Conservation (phyloP, 2,113 vertebrate species). For the Picathartes gymnocephalus region DNA sequence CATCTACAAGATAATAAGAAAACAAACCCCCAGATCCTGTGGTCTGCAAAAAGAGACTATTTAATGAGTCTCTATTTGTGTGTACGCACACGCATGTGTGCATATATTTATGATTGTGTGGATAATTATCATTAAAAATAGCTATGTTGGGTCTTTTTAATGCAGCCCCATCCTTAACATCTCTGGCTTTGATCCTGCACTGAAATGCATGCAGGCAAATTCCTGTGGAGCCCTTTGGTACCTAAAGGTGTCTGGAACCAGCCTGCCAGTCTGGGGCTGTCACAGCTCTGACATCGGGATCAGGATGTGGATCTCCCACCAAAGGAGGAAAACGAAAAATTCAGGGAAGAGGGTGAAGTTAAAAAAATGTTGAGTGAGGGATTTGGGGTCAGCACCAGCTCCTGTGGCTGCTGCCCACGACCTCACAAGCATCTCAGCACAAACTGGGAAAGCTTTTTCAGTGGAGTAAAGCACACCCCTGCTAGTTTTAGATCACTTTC, state of each 20-base stretch:
- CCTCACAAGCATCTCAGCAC: not conserved
- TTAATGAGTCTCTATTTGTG: conserved; percentile 22
- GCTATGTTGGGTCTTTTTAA: not conserved
- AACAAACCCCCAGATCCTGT: not conserved
- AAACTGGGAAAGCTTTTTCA: not conserved
- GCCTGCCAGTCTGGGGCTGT: not conserved
- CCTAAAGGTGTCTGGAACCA: not conserved
- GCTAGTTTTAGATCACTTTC: conserved; percentile 25
- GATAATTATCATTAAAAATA: conserved; percentile 41
- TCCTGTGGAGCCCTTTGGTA: not conserved
- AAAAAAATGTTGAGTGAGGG: not conserved
- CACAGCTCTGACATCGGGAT: not conserved
- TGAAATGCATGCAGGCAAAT: not conserved
- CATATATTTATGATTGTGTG: conserved; percentile 20
- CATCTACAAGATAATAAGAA: not conserved
- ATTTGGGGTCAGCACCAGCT: not conserved
- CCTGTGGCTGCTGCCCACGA: not conserved
- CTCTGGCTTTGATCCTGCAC: not conserved
- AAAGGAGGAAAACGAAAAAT: not conserved
- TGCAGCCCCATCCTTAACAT: not conserved
- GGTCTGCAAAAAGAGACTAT: conserved; percentile 13
- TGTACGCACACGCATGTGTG: not conserved
- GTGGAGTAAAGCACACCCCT: not conserved
- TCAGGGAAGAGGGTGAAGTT: not conserved
- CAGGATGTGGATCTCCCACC: not conserved